Evolutionary conservation across 1,140 invertebrate genomes (phyloP), one percentile per base, ranked within the genome.

Genomic region (Meteorus sp.): DNA sequence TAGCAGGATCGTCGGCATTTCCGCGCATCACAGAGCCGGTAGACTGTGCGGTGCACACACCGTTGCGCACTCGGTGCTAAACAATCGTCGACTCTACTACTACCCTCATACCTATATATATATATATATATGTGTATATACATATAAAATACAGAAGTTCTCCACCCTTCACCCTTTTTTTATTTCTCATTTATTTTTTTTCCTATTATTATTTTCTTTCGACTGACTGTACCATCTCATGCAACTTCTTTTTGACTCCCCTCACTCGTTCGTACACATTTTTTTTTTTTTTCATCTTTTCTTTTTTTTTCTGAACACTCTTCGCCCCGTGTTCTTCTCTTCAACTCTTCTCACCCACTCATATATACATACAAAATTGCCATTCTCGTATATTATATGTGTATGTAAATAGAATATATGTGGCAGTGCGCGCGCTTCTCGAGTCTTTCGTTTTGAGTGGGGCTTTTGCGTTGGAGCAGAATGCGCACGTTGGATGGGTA

Each of bases 21-120:
- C 29, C 44, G 15, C 43, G 19, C 43, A 23, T 27, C 52, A 54
- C 15, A 52, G 43, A 47, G 51, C 31, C 29, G 23, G 29, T 29
- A 65, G 70, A 74, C 73, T 71, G 63, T 66, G 65, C 33, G 44
- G 56, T 61, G 62, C 56, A 72, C 68, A 70, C 65, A 70, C 72
- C 71, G 72, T 67, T 72, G 71, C 66, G 57, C 64, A n/a, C n/a
- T 35, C 35, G 66, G 65, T 43, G 66, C 63, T 64, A 71, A 74
- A 76, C 73, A 75, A 75, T 74, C 66, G 67, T 29, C 61, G 62
- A 56, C 57, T 63, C 60, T 52, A 61, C 65, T n/a, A 63, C 27
- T 39, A 13, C 35, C 8, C 11, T 33, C 29, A 62, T 61, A 58
- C 59, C 58, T 63, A 67, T 47, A 37, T 35, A 44, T 5, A 37